Percentiles rank a stretch among this genome's conserved stretches.
phyloP scores from a whole-genome alignment of 2,797 vertebrate species.

The Trematomus bernacchii region DNA sequence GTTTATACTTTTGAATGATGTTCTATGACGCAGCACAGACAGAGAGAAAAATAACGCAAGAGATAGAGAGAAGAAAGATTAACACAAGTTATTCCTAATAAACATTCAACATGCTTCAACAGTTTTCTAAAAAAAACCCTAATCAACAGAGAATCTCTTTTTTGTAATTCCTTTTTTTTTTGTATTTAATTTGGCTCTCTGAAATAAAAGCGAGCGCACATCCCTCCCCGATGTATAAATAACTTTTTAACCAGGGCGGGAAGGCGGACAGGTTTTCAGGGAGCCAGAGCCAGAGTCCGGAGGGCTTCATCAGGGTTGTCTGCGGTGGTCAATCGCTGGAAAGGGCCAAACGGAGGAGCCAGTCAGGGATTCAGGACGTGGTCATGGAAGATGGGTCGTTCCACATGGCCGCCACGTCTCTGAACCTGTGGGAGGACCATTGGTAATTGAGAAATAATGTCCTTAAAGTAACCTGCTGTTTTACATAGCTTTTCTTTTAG shows the following conservation, averaged over 20 bases:
- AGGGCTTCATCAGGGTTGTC: conserved; percentile 79
- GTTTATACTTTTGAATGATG: conserved; percentile 70
- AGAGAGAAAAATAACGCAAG: conserved; percentile 69
- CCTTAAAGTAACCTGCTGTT: background rate
- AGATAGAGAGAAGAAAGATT: conserved; percentile 65
- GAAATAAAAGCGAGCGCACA: conserved; percentile 67
- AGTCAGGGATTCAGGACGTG: conserved; percentile 84
- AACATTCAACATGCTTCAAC: conserved; percentile 86
- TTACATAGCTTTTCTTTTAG: too few relatives aligned
- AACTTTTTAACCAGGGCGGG: conserved; percentile 50
- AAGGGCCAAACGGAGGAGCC: conserved; percentile 81
- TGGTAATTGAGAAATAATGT: background rate
- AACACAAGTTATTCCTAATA: conserved; percentile 81
- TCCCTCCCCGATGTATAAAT: conserved; percentile 44
- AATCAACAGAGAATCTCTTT: conserved; percentile 74
- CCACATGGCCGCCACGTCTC: conserved; percentile 87
- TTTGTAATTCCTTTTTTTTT: conserved; percentile 43
- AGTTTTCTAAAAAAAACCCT: conserved; percentile 80
- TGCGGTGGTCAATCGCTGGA: conserved; percentile 74
- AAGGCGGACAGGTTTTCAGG: conserved; percentile 66
- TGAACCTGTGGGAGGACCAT: conserved; percentile 66
- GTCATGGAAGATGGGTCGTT: conserved; percentile 87
- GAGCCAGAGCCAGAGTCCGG: conserved; percentile 81
- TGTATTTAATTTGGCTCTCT: conserved; percentile 67
- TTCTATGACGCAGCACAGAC: conserved; percentile 82